A percentile compares a stretch with the other conserved stretches of the same genome.
Evolutionary conservation across 2,113 vertebrate species (phyloP).

Genomic region (Rallus limicola): DNA sequence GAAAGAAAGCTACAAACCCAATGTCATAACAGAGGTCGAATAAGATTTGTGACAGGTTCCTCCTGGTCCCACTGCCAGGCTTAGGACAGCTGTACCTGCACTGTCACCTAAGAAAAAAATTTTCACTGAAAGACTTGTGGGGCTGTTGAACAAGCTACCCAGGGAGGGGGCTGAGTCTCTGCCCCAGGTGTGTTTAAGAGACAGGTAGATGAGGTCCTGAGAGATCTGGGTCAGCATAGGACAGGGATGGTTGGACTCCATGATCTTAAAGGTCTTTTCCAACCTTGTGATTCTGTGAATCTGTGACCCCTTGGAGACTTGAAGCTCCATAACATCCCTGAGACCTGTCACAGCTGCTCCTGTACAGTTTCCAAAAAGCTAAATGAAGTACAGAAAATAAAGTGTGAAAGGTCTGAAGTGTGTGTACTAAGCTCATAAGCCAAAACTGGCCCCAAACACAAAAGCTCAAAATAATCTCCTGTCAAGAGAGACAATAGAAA

Average conservation of each 20-base stretch:
- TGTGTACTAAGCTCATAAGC: not conserved
- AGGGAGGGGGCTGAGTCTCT: no score
- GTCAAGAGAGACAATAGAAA: not conserved
- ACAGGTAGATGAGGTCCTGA: no score
- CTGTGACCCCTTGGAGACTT: not conserved
- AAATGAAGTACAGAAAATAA: not conserved
- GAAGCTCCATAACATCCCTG: fast-evolving
- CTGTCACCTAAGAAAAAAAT: not conserved
- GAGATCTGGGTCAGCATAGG: no score
- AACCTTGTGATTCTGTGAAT: no score
- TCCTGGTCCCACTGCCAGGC: not conserved
- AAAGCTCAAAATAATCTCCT: constrained; percentile 32
- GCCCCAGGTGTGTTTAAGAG: no score
- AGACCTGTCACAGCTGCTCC: not conserved
- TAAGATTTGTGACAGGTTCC: not conserved
- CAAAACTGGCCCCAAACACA: constrained; percentile 38
- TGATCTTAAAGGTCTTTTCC: no score
- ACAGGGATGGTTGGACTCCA: no score
- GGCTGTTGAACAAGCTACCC: no score
- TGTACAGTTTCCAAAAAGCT: not conserved
- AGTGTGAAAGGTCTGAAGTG: constrained; percentile 11
- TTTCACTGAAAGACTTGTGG: no score
- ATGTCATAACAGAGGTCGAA: fast-evolving
- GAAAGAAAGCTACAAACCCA: not conserved
- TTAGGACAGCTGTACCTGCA: not conserved